Conservation (phyloP, 2,113 vertebrate species). For the Fregata magnificens region DNA sequence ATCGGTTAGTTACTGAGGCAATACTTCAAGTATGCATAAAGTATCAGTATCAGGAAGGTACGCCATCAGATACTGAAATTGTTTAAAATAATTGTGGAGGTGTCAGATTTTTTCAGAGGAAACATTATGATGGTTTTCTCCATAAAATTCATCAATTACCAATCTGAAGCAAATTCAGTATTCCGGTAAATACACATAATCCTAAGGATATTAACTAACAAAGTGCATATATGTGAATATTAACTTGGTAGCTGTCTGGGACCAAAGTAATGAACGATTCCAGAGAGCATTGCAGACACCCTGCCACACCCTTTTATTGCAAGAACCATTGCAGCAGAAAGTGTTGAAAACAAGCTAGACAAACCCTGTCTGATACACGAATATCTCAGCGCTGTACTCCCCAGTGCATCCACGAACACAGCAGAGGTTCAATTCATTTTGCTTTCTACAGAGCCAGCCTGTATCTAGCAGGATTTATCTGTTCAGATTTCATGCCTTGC, state of each 20-base stretch:
- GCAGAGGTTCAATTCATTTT: neutral
- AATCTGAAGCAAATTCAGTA: neutral
- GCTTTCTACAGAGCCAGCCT: neutral
- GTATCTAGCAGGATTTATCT: neutral
- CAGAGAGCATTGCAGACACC: neutral
- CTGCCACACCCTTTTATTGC: conserved; percentile 1
- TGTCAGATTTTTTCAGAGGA: neutral
- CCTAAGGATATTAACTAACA: neutral
- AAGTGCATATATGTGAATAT: neutral
- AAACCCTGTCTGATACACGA: neutral
- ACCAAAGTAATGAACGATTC: neutral
- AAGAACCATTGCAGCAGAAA: neutral
- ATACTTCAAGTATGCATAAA: neutral
- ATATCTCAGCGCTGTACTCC: neutral
- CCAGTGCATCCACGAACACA: neutral
- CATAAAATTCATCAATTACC: neutral
- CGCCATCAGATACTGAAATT: neutral
- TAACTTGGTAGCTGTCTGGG: neutral
- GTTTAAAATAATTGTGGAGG: neutral
- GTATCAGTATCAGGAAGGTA: neutral
- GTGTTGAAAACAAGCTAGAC: neutral
- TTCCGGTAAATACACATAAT: neutral
- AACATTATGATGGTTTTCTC: neutral
- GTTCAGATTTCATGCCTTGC: neutral
- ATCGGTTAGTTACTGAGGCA: neutral